A percentile compares a stretch with the other conserved stretches of the same genome.
Evolutionary conservation across 2,797 vertebrate genomes (phyloP).

Genomic region (Helicolenus hilgendorfi): DNA sequence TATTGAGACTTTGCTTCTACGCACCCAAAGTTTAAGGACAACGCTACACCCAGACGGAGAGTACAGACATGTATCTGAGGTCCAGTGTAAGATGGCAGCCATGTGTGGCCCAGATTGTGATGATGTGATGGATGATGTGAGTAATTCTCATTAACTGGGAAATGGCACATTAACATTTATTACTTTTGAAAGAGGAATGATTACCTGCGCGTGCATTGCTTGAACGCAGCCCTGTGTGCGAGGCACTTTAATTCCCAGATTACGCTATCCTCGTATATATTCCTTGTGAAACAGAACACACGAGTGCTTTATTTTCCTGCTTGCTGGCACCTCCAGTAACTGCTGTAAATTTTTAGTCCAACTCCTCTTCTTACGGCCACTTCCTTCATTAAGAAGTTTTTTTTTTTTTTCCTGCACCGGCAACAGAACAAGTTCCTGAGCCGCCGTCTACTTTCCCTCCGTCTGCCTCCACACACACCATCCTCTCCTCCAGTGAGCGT

Average conservation of each 20-base stretch:
- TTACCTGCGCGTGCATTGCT: constrained; percentile 60
- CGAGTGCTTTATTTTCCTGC: constrained; percentile 82
- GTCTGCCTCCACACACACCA: constrained; percentile 57
- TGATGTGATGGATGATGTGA: constrained; percentile 86
- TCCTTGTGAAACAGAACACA: constrained; percentile 80
- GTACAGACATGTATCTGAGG: background rate
- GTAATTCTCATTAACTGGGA: constrained; percentile 82
- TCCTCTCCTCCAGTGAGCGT: constrained; percentile 39
- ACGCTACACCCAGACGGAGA: background rate
- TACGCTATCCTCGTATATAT: constrained; percentile 69
- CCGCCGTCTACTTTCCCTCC: constrained; percentile 48
- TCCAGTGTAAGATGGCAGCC: constrained; percentile 45
- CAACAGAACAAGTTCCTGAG: constrained; percentile 68
- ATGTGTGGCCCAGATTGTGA: constrained; percentile 79
- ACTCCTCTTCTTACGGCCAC: constrained; percentile 43
- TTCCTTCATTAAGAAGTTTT: constrained; percentile 41
- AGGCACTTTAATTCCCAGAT: constrained; percentile 70
- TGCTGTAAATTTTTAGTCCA: constrained; percentile 72
- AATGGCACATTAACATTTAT: constrained; percentile 83
- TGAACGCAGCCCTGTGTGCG: constrained; percentile 46
- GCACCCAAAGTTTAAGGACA: background rate
- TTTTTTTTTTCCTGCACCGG: constrained; percentile 40
- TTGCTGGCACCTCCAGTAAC: constrained; percentile 65
- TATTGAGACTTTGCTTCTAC: background rate
- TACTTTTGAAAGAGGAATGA: constrained; percentile 67